Evolutionary conservation across 2,888 invertebrate genomes (phyloP).

Genomic region (Digitonthophagus gazella): DNA sequence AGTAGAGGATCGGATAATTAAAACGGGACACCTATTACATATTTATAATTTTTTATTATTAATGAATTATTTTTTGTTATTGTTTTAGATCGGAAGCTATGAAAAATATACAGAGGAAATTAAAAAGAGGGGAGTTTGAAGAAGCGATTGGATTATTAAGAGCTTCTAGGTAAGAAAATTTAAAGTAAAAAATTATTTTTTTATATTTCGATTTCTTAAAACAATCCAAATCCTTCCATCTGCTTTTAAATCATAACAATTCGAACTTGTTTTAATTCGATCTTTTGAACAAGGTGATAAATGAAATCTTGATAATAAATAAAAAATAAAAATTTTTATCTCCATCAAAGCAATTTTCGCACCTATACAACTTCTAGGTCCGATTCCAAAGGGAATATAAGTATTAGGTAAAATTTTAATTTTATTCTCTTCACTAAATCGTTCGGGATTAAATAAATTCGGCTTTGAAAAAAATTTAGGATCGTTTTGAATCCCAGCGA

Average conservation of each 20-base stretch:
- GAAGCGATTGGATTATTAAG: constrained; percentile 79
- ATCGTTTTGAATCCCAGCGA: constrained; percentile 39
- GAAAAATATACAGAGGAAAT: constrained; percentile 76
- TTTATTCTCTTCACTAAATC: constrained; percentile 56
- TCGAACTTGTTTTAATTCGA: not conserved
- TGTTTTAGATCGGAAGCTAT: constrained; percentile 77
- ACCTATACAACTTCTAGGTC: constrained; percentile 64
- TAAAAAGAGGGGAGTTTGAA: constrained; percentile 71
- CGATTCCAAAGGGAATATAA: constrained; percentile 48
- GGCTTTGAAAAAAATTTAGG: constrained; percentile 39
- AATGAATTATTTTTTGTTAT: constrained; percentile 40
- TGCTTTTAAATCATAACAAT: not conserved
- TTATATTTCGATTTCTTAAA: not conserved
- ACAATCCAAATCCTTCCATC: not conserved
- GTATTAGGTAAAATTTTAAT: constrained; percentile 51
- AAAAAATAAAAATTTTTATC: not conserved
- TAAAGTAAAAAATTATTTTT: not conserved
- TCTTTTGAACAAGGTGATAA: not conserved
- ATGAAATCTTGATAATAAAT: not conserved
- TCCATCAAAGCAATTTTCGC: not conserved
- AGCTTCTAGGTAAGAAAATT: constrained; percentile 63
- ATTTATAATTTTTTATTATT: too few species aligned
- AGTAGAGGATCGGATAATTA: too few species aligned
- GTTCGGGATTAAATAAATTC: constrained; percentile 42
- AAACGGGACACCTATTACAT: too few species aligned